Evolutionary conservation across 2,797 vertebrate genomes (phyloP), one percentile per base, ranked within the genome.

Genomic region (Nasua narica): DNA sequence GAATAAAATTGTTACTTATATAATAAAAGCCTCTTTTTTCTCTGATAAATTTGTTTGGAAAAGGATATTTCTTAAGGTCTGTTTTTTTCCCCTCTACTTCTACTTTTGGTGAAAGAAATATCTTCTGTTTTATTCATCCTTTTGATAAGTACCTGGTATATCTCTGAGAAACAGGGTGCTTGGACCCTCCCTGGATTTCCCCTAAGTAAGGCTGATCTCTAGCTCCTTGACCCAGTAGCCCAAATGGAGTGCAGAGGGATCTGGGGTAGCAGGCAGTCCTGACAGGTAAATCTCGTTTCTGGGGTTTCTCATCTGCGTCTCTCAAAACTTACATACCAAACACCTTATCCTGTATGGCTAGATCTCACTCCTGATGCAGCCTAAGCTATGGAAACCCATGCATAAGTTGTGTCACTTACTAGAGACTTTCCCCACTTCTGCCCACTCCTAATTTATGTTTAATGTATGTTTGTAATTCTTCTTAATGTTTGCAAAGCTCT

Each of bases 401-500:
- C 14, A 21, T 32, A 54, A 72, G 32, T 15, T 27, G 5, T 23
- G 15, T 25, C 43, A 32, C 37, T 16, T 32, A 10, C 21, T 4
- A 32, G 27, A 90, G 46, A 50, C 48, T n/a, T 67, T 56, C 32
- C 25, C 40, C 27, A 54, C 37, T 5, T 56, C 32, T 40, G 21
- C 15, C 12, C 40, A 8, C 16, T 9, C 27, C 29, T 25, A 19
- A 18, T 32, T 50, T 23, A n/a, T n/a, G n/a, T n/a, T 35, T 6
- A 37, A 72, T 35, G 10, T 4, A 37, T 50, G 54, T 43, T 69
- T 81, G 52, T 48, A 74, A 50, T 40, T 35, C 78, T 40, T 35
- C 78, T 58, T 91, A 37, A 90, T 27, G n/a, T 86, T 87, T 90
- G 65, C 82, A 87, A 92, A n/a, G 50, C 27, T 69, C 81, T 86